phyloP scores from a whole-genome alignment of 2,888 invertebrate genomes.

The Corbicula japonica region DNA sequence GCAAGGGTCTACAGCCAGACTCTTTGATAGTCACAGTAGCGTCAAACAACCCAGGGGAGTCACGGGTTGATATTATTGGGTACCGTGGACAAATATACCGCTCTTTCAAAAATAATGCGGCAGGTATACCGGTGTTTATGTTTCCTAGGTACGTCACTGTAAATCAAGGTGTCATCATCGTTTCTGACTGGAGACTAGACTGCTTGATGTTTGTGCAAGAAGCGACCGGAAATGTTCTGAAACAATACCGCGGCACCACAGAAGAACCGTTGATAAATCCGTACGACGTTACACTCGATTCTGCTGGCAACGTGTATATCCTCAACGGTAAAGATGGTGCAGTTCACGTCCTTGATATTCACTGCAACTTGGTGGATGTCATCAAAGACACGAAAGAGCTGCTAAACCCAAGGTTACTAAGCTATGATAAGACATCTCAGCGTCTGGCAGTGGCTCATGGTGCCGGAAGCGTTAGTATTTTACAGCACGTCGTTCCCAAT shows the following conservation, averaged over 20 bases:
- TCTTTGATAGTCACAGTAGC: slow-evolving; percentile 20
- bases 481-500: slow-evolving; percentile 5
- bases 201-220: slow-evolving; percentile 27
- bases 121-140: slow-evolving; percentile 16
- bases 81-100: slow-evolving; percentile 2
- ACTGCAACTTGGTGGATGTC: slow-evolving; percentile 15
- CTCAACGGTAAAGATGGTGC: slow-evolving; percentile 43
- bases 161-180: slow-evolving; percentile 16
- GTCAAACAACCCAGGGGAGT: slow-evolving; percentile 4
- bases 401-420: slow-evolving; percentile 23
- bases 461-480: slow-evolving; percentile 11
- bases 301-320: slow-evolving; percentile 36
- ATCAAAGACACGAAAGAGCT: slow-evolving; percentile 12
- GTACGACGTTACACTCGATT: slow-evolving; percentile 35
- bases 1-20: background rate
- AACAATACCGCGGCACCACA: slow-evolving; percentile 22
- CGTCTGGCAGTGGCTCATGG: slow-evolving; percentile 38
- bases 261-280: slow-evolving; percentile 33
- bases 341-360: slow-evolving; percentile 42
- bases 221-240: slow-evolving; percentile 19
- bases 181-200: slow-evolving; percentile 43
- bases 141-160: slow-evolving; percentile 37
- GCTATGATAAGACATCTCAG: slow-evolving; percentile 1
- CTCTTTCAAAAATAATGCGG: slow-evolving; percentile 4
- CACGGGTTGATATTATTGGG: slow-evolving; percentile 36